These are phyloP conservation scores for Corticium candelabrum DNA, from an alignment of 37 sponge, comb jelly and placozoan species.

Conservation along the genomic window DNA sequence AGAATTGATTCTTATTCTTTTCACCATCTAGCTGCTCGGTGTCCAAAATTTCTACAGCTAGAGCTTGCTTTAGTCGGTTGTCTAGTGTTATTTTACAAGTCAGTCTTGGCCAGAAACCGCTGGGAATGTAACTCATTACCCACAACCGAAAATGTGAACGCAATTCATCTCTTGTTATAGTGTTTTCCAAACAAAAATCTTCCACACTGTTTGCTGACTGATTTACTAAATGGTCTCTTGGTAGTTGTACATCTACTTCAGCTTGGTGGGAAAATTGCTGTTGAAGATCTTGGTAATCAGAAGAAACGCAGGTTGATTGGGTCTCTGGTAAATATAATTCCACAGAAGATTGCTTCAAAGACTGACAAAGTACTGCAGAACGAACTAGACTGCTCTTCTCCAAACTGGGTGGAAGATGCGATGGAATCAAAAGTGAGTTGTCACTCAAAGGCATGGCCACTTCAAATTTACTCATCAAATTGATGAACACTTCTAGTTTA, in stretches of 20 bases:
- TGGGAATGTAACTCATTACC: slow-evolving; percentile 55
- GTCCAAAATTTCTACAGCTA: too few relatives aligned
- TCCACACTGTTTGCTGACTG: too few relatives aligned
- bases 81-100: slow-evolving; percentile 62
- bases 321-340: background rate
- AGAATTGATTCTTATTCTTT: background rate
- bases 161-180: too few relatives aligned
- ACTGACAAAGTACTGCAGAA: background rate
- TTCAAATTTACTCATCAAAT: slow-evolving; percentile 34
- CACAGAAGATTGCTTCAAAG: background rate
- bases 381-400: slow-evolving; percentile 8
- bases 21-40: too few relatives aligned
- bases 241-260: too few relatives aligned
- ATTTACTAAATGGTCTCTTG: too few relatives aligned
- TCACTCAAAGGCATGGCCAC: slow-evolving; percentile 49
- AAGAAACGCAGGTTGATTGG: too few relatives aligned
- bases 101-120: slow-evolving; percentile 87
- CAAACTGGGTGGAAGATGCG: slow-evolving; percentile 35
- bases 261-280: too few relatives aligned
- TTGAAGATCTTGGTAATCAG: too few relatives aligned
- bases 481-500: background rate
- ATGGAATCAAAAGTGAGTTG: slow-evolving; percentile 63
- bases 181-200: too few relatives aligned
- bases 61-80: slow-evolving; percentile 28
- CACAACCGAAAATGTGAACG: slow-evolving; percentile 30